These are phyloP conservation scores for Furnarius figulus DNA, from an alignment of 2,113 vertebrate genomes.

Conservation along the genomic window DNA sequence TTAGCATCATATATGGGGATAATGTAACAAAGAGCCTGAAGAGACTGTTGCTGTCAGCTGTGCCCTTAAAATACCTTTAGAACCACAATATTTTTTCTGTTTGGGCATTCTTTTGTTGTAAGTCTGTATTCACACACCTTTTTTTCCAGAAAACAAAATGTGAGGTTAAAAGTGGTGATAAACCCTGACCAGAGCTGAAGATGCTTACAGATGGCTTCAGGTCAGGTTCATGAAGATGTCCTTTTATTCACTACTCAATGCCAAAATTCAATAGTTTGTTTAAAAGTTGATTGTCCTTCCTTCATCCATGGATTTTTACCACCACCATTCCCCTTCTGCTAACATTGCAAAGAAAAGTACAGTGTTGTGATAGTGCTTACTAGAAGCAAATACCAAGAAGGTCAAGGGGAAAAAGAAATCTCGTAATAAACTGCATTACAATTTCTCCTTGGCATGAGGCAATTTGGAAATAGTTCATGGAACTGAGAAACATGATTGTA, in stretches of 20 bases:
- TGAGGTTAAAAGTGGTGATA: not conserved
- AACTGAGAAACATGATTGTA: not conserved
- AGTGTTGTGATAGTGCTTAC: not conserved
- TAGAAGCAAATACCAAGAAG: not conserved
- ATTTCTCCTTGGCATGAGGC: not conserved
- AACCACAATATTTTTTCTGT: not conserved
- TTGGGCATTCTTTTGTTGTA: not conserved
- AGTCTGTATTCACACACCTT: not conserved
- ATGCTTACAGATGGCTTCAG: not conserved
- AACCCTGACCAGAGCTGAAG: not conserved
- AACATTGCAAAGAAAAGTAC: not conserved
- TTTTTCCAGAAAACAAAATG: not conserved
- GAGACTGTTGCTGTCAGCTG: not conserved
- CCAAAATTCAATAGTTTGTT: not conserved
- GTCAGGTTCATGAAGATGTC: not conserved
- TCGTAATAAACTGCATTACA: not conserved
- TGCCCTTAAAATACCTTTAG: not conserved
- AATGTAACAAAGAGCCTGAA: not conserved
- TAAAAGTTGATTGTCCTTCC: not conserved
- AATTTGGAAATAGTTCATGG: conserved; percentile 7
- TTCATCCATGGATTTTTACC: not conserved
- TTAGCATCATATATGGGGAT: not conserved
- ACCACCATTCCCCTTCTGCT: not conserved
- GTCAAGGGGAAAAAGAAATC: not conserved
- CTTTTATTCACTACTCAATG: not conserved